phyloP scores from a whole-genome alignment of 2,888 invertebrate genomes.

The Drosophila quasianomalipes region DNA sequence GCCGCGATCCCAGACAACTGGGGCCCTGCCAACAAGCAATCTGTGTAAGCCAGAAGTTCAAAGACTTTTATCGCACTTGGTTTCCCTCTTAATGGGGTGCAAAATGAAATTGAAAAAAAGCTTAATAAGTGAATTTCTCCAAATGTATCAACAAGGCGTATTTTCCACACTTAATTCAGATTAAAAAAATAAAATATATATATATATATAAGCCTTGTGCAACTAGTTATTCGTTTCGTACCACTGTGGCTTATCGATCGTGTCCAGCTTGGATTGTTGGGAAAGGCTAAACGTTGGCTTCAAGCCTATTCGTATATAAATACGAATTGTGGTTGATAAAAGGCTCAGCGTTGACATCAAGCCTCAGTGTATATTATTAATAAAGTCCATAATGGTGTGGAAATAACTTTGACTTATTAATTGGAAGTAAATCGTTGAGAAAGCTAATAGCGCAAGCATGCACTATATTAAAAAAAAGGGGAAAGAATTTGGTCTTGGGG shows the following conservation, averaged over 20 bases:
- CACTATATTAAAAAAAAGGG: slow-evolving; percentile 4
- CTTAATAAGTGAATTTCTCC: not conserved
- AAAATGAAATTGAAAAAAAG: slow-evolving; percentile 70
- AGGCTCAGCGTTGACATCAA: no score
- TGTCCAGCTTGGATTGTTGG: not conserved
- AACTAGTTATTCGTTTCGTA: not conserved
- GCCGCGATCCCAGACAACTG: slow-evolving; percentile 46
- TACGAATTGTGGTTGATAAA: no score
- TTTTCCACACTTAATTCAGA: not conserved
- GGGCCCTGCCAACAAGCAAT: slow-evolving; percentile 68
- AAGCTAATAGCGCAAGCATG: slow-evolving; percentile 39
- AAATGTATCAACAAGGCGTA: not conserved
- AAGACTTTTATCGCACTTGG: slow-evolving; percentile 68
- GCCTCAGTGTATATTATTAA: not conserved
- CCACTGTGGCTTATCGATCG: not conserved
- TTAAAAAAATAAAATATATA: no score
- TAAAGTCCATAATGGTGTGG: not conserved
- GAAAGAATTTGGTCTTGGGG: slow-evolving; percentile 10
- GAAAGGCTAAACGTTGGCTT: not conserved
- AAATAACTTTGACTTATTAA: not conserved
- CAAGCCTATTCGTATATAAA: no score
- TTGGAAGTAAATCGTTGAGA: not conserved
- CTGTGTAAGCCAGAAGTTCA: slow-evolving; percentile 76
- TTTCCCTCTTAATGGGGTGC: slow-evolving; percentile 76
- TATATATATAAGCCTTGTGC: not conserved